These are phyloP conservation scores for Panthera uncia DNA, from an alignment of 2,113 vertebrate species.

Conservation along the genomic window DNA sequence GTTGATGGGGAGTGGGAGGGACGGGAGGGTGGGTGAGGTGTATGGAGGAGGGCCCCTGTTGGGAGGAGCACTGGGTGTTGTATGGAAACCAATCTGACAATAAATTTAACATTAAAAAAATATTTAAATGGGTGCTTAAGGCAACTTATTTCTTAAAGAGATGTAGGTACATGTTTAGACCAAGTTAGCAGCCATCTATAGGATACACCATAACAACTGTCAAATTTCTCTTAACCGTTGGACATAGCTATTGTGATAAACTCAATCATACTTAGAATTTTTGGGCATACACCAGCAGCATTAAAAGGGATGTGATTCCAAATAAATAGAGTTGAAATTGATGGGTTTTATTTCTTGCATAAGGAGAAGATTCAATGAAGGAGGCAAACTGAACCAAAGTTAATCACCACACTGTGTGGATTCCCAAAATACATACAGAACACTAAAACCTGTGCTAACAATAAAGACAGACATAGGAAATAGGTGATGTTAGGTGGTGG, in stretches of 20 bases:
- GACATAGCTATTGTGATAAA: background rate
- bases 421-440: background rate
- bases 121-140: background rate
- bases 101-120: background rate
- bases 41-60: too few relatives aligned
- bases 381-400: background rate
- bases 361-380: background rate
- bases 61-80: too few relatives aligned
- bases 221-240: background rate
- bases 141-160: background rate
- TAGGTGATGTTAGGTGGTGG: background rate
- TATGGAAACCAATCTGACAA: too few relatives aligned
- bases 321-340: background rate
- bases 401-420: background rate
- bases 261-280: background rate
- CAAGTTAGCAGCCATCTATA: background rate
- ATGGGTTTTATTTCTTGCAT: background rate
- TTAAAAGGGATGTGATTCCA: background rate
- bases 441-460: background rate
- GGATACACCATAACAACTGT: background rate
- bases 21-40: too few relatives aligned
- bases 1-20: too few relatives aligned
- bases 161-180: background rate
- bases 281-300: background rate
- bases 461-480: background rate